phyloP scores from a whole-genome alignment of 2,797 vertebrate species.

The Poecilia picta region DNA sequence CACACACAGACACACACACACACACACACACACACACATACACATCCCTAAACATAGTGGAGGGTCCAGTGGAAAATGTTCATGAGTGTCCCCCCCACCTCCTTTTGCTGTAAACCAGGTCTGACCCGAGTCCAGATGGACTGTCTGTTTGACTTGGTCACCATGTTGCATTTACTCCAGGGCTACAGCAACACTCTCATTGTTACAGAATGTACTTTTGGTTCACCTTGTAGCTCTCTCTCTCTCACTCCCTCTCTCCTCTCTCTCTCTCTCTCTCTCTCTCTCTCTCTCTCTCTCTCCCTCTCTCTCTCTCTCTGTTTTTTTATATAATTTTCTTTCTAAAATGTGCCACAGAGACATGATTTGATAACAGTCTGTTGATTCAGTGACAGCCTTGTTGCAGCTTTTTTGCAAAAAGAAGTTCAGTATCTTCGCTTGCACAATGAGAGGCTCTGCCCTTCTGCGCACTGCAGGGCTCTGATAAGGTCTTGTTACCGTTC shows the following conservation, averaged over 20 bases:
- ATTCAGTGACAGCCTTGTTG: slow-evolving; percentile 50
- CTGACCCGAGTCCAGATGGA: slow-evolving; percentile 23
- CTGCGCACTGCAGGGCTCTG: slow-evolving; percentile 23
- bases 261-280: no score
- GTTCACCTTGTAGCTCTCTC: slow-evolving; percentile 53
- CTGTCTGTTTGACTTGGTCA: background rate
- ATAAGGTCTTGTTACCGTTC: slow-evolving; percentile 49
- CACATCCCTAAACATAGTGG: background rate
- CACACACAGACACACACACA: background rate
- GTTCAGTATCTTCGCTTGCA: slow-evolving; percentile 47
- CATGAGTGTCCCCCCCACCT: background rate
- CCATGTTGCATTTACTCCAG: slow-evolving; percentile 9
- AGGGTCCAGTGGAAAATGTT: slow-evolving; percentile 12
- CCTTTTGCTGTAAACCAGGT: slow-evolving; percentile 28
- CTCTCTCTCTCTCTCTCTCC: no score
- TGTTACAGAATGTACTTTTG: slow-evolving; percentile 51
- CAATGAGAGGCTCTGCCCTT: slow-evolving; percentile 28
- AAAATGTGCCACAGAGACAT: slow-evolving; percentile 43
- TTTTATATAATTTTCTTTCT: slow-evolving; percentile 10
- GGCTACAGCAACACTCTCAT: slow-evolving; percentile 42
- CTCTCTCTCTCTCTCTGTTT: slow-evolving; percentile 59
- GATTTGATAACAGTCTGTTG: slow-evolving; percentile 54
- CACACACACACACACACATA: background rate
- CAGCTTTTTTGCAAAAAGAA: slow-evolving; percentile 28
- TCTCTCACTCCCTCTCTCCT: no score